Conservation (phyloP, 2,113 vertebrate genomes). For the Antechinus flavipes region DNA sequence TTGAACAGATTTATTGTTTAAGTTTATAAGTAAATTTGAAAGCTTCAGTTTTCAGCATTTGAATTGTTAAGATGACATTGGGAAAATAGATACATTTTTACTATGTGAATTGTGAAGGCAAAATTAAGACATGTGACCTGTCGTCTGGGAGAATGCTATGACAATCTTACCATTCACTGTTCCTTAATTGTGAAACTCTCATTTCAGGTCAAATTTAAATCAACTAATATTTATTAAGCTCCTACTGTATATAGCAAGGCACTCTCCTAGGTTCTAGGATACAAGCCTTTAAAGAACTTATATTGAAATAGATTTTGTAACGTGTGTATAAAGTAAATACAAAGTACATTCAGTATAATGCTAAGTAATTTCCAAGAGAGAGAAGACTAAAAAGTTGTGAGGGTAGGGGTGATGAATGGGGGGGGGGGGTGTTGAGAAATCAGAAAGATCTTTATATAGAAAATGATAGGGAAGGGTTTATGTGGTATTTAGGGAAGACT, state of each 20-base stretch:
- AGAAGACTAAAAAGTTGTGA: neutral
- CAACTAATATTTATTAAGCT: neutral
- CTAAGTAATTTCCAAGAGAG: neutral
- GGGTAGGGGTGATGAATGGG: too few relatives aligned
- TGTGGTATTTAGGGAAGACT: neutral
- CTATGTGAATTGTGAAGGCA: neutral
- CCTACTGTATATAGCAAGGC: neutral
- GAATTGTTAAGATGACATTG: conserved; percentile 31
- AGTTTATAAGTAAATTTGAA: conserved; percentile 60
- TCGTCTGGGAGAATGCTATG: neutral
- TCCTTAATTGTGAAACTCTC: neutral
- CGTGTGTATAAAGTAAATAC: neutral
- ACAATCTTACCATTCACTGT: neutral
- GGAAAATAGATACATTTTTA: conserved; percentile 32
- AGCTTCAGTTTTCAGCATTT: conserved; percentile 59
- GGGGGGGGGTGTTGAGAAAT: neutral
- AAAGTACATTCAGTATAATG: neutral
- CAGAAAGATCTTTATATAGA: neutral
- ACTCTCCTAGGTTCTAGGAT: neutral
- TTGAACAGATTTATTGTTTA: conserved; percentile 39
- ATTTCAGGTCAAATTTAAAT: neutral
- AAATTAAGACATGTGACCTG: neutral
- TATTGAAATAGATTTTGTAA: neutral
- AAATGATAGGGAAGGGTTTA: neutral
- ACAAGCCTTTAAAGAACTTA: neutral